Percentiles rank a stretch among this genome's conserved stretches.
Evolutionary conservation across 2,888 invertebrate genomes (phyloP).

Genomic region (Luperina testacea): DNA sequence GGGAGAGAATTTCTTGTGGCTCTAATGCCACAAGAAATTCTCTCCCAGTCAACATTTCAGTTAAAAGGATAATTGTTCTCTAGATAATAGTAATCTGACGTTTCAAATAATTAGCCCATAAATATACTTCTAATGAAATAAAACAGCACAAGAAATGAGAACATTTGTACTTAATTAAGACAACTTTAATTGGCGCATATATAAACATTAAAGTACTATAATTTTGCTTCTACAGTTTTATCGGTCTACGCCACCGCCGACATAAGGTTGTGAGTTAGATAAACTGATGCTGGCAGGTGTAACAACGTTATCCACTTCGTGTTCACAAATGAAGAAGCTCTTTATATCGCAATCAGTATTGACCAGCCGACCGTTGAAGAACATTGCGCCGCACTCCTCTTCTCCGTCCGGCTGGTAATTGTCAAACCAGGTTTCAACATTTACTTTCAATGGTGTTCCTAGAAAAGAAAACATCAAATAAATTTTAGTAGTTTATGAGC

Average conservation of each 20-base stretch:
- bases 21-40: neutral
- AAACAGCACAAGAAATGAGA: neutral
- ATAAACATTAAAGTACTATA: neutral
- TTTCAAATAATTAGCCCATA: neutral
- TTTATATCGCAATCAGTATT: slow-evolving; percentile 74
- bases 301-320: slow-evolving; percentile 59
- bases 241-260: slow-evolving; percentile 20
- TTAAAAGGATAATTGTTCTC: neutral
- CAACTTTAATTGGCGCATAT: neutral
- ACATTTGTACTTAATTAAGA: neutral
- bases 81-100: neutral
- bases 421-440: slow-evolving; percentile 78
- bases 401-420: slow-evolving; percentile 76
- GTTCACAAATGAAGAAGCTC: slow-evolving; percentile 83
- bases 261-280: slow-evolving; percentile 9
- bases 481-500: neutral
- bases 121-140: neutral
- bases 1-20: too few relatives aligned
- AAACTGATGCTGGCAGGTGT: neutral
- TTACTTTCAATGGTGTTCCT: slow-evolving; percentile 34
- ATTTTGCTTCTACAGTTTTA: neutral
- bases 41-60: neutral
- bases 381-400: slow-evolving; percentile 74
- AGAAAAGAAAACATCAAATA: neutral
- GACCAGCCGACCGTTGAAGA: slow-evolving; percentile 77